These are phyloP conservation scores for Oscheius sp. DNA, from an alignment of 1,140 invertebrate species.

Conservation along the genomic window DNA sequence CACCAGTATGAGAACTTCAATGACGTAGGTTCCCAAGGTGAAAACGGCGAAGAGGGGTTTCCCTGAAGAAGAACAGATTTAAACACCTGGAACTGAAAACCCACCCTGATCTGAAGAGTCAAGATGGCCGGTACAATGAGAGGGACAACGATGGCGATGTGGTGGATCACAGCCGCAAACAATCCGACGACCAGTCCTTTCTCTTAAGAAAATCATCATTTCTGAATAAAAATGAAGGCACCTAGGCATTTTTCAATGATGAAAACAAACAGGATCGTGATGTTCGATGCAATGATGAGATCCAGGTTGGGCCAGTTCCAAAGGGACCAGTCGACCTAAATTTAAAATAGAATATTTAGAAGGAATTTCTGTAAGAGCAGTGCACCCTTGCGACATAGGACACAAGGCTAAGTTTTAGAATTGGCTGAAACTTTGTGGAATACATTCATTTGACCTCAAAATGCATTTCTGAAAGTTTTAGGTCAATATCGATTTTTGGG, in stretches of 20 bases:
- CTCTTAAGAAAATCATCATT: constrained; percentile 62
- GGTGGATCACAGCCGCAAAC: constrained; percentile 60
- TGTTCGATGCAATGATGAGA: constrained; percentile 70
- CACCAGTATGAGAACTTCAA: constrained; percentile 89
- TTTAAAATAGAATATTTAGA: too few species aligned
- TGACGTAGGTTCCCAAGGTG: constrained; percentile 77
- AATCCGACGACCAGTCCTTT: constrained; percentile 46
- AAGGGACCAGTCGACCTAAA: constrained; percentile 61
- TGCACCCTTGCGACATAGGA: too few species aligned
- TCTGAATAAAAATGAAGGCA: too few species aligned
- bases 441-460: too few species aligned
- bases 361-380: too few species aligned
- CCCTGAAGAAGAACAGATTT: constrained; percentile 6
- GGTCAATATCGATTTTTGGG: too few species aligned
- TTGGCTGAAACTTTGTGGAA: too few species aligned
- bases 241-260: constrained; percentile 79
- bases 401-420: too few species aligned
- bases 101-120: constrained; percentile 71
- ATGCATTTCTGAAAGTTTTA: too few species aligned
- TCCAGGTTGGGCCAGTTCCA: constrained; percentile 69
- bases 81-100: constrained; percentile 5
- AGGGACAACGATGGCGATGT: constrained; percentile 66
- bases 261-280: constrained; percentile 76
- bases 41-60: constrained; percentile 51
- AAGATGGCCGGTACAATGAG: constrained; percentile 74